These are phyloP conservation scores for Myopa tessellatipennis DNA, from an alignment of 2,888 invertebrate genomes.

Conservation along the genomic window DNA sequence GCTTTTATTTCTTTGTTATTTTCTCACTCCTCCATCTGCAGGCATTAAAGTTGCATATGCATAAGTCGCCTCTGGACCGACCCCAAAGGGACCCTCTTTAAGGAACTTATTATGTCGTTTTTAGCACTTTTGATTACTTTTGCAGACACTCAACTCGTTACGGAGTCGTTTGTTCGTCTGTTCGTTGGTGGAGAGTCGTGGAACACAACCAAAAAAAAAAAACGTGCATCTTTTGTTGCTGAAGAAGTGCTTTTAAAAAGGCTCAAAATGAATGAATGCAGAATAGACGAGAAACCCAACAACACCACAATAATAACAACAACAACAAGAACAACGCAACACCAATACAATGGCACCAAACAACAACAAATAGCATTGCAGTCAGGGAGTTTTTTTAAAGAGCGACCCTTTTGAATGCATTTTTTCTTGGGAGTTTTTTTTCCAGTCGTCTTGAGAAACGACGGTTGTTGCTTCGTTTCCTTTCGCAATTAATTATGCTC, in stretches of 20 bases:
- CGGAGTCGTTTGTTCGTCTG: conserved; percentile 7
- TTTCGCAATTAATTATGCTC: conserved; percentile 28
- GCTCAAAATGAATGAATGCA: too few relatives aligned
- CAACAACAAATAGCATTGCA: background rate
- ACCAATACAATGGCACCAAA: too few relatives aligned
- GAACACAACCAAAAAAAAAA: background rate
- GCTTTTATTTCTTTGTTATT: background rate
- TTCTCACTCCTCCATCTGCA: background rate
- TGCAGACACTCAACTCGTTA: conserved; percentile 17
- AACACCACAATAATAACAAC: too few relatives aligned
- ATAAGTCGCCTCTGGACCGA: background rate
- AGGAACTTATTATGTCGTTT: conserved; percentile 38
- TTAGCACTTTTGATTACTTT: conserved; percentile 37
- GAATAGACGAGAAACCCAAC: too few relatives aligned
- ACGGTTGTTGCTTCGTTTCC: conserved; percentile 4
- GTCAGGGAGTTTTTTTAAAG: background rate
- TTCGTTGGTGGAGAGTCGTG: conserved; percentile 24
- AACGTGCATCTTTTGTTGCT: too few relatives aligned
- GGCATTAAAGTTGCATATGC: conserved; percentile 6
- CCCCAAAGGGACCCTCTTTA: conserved; percentile 5
- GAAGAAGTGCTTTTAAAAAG: too few relatives aligned
- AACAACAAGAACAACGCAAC: too few relatives aligned
- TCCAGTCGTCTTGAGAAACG: background rate
- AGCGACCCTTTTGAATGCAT: background rate
- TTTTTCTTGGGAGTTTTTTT: background rate